Evolutionary conservation across 2,113 vertebrate genomes (phyloP), one percentile per base, ranked within the genome.

Genomic region (Cyrtonyx montezumae): DNA sequence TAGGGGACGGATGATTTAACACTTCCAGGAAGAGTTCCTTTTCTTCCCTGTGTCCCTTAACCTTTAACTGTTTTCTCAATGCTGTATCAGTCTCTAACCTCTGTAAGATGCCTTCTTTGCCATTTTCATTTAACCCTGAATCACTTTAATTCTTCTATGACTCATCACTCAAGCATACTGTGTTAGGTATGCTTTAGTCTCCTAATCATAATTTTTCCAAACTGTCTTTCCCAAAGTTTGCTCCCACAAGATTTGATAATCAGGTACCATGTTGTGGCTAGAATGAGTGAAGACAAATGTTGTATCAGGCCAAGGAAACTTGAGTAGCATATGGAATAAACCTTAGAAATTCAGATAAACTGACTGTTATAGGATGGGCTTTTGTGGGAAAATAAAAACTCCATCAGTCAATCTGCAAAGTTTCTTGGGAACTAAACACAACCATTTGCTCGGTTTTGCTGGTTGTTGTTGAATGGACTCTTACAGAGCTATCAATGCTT

Each of bases 111-210:
- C 3, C 26, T 51, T 81, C 51, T 4, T 10, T 37, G 26, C 36
- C 9, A 77, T 77, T 94, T 9, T 8, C 11, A 84, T 53, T 58
- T 93, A 87, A 63, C 45, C 26, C 26, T 36, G 22, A 77, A 69
- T 83, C 22, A 58, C 30, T 4, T 73, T 30, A 85, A 69, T 73
- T 90, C 58, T 62, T 4, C 49, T 69, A 13, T 79, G 30, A 79
- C 11, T 11, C 18, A 87, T 73, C n/a, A 46, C 14, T 56, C 0
- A 0, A 56, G 22, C 0, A 0, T 48, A 65, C 19, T 34, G 1
- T 42, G 34, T 53, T 45, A 75, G 13, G 6, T 63, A 8, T 26
- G 7, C 6, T 65, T 79, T 53, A 40, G 32, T 67, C 40, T 9
- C 87, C 56, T 56, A 25, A 19, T 82, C 37, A 42, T 15, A 62